Base-by-base conservation (phyloP, 2,797 vertebrate genomes). In the Acipenser ruthenus region DNA sequence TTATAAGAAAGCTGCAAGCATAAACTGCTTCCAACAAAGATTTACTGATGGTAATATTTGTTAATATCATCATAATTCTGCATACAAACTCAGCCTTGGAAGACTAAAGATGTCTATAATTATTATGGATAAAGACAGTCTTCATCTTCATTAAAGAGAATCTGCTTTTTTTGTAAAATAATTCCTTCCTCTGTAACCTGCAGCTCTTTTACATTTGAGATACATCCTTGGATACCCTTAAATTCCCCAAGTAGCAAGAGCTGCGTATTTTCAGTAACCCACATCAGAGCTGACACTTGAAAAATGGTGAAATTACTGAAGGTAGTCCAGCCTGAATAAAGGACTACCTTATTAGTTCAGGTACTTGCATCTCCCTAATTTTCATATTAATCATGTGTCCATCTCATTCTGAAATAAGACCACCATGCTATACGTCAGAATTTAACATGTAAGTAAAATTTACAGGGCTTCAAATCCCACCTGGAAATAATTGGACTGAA, bases 321-420 rank as follows among this genome's bases (percentile, higher is more conserved):
- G 86, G 89, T 87, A 91, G 89, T 87, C 88, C 87, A 88, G 90
- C 79, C 90, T 92, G 92, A 92, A 94, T 93, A 95, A 18, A 93
- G 91, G 89, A 92, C 88, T 90, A 93, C 89, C 92, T 93, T 94
- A 95, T 95, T 96, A 93, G 91, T 95, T 97, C 93, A 95, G 94
- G 93, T 95, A 93, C 90, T 92, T 93, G 91, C 90, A 80, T 93
- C 88, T 86, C 85, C 88, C 87, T 95, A 94, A 94, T 95, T 94
- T 94, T 94, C 88, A 94, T 91, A 96, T 96, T 95, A 96, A 97
- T 96, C 93, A 96, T 82, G 80, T 89, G 88, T 87, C 88, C 86
- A 88, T 90, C 89, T 90, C 85, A 78, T 79, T 88, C 84, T 84
- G 84, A 86, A 87, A 90, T 86, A 86, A 82, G 87, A 81, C 78